Evolutionary conservation across 1,140 invertebrate species (phyloP), one percentile per base, ranked within the genome.

Genomic region (Dysdera silvatica): DNA sequence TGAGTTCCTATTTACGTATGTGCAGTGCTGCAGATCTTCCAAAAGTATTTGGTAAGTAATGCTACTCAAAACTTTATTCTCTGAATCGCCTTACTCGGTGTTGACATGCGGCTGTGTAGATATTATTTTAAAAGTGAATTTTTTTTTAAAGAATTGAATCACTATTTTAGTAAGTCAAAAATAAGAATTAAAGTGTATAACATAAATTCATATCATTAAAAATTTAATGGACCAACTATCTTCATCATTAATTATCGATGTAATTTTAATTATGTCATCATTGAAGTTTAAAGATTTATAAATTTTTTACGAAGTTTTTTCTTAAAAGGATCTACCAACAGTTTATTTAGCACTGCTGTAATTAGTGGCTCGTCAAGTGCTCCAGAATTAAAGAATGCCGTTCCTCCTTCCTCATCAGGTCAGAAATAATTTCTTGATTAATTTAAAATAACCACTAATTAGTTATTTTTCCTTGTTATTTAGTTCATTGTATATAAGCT

Each of bases 311-410:
- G 26, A 35, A 33, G 26, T 12, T 14, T 23, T 31, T 61, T 37
- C 51, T 53, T 40, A 33, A n/a, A 40, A 70, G 83, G 84, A 59
- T 87, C 86, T 58, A 81, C 87, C 6, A 86, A 83, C 73, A 87
- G 86, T 68, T 82, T 95, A 57, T 94, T 95, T 82, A 90, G 87
- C 72, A 95, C 91, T 31, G 91, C 91, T 32, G 90, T 95, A 69
- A 95, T 95, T 74, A 91, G 87, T 71, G 91, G 91, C 31, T 91
- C 89, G 65, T 89, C 88, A 55, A 91, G 88, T 67, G 89, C 90
- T 31, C 90, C 91, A 31, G 91, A 93, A 76, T 82, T 93, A 33
- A 84, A 89, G 69, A 87, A 91, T 74, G 87, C 89, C 83, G 85
- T 91, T 24, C 56, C 70, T 14, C 55, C 59, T 26, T 45, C 55